These are phyloP conservation scores for Heliconius hortense DNA, from an alignment of 2,888 invertebrate species.

Conservation along the genomic window DNA sequence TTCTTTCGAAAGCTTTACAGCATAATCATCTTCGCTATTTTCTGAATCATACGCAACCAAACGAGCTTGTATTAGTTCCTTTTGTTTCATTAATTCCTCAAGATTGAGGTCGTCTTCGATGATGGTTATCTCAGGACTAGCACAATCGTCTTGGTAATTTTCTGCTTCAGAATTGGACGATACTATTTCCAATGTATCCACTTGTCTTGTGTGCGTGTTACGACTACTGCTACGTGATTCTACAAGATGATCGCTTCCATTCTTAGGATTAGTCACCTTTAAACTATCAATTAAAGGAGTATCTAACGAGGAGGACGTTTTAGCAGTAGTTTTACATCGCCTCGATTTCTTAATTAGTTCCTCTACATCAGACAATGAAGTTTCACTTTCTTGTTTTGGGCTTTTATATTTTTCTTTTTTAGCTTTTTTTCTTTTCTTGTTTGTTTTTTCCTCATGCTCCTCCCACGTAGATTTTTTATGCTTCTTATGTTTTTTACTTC, in stretches of 20 bases:
- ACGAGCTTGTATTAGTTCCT: slow-evolving; percentile 90
- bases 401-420: slow-evolving; percentile 83
- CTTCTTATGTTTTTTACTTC: slow-evolving; percentile 85
- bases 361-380: slow-evolving; percentile 68
- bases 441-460: slow-evolving; percentile 74
- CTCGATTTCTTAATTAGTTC: slow-evolving; percentile 68
- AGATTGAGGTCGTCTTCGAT: slow-evolving; percentile 93
- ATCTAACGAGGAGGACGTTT: slow-evolving; percentile 46
- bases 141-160: slow-evolving; percentile 84
- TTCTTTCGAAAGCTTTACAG: slow-evolving; percentile 54
- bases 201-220: slow-evolving; percentile 46
- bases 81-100: slow-evolving; percentile 94
- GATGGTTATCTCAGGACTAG: slow-evolving; percentile 87
- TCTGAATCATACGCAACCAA: slow-evolving; percentile 89
- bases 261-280: slow-evolving; percentile 52
- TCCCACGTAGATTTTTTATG: slow-evolving; percentile 84
- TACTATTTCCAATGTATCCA: slow-evolving; percentile 81
- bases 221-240: slow-evolving; percentile 48
- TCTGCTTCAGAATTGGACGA: slow-evolving; percentile 87
- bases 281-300: slow-evolving; percentile 49
- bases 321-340: slow-evolving; percentile 54
- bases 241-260: slow-evolving; percentile 52
- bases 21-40: slow-evolving; percentile 77
- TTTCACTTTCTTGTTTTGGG: slow-evolving; percentile 66
- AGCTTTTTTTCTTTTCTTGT: slow-evolving; percentile 81